Evolutionary conservation across 2,888 invertebrate genomes (phyloP).

Genomic region (Argyra leucocephala): DNA sequence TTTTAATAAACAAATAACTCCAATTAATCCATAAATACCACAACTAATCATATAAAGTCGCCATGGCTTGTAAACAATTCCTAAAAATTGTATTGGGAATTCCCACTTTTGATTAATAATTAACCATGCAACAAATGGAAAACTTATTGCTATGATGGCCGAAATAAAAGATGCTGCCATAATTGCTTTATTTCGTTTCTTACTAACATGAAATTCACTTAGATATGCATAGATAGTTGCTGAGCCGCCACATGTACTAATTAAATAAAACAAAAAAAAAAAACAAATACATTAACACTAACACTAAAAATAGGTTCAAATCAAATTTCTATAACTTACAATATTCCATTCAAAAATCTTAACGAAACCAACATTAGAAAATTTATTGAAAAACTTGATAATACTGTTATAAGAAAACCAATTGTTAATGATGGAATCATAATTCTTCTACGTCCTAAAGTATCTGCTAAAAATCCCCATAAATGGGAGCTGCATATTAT

Average conservation of each 20-base stretch:
- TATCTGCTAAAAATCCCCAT: conserved; percentile 51
- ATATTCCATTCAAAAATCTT: conserved; percentile 47
- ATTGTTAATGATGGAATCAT: conserved; percentile 44
- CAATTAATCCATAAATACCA: conserved; percentile 34
- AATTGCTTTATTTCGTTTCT: conserved; percentile 42
- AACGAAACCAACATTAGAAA: conserved; percentile 46
- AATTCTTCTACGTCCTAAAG: conserved; percentile 44
- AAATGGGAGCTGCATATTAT: conserved; percentile 48
- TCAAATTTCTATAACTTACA: conserved; percentile 38
- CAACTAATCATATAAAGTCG: conserved; percentile 36
- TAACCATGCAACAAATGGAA: conserved; percentile 37
- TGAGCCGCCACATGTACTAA: conserved; percentile 43
- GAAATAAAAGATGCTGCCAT: conserved; percentile 37
- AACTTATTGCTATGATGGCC: conserved; percentile 33
- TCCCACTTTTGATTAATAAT: conserved; percentile 36
- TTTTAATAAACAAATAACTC: conserved; percentile 31
- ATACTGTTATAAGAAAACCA: conserved; percentile 44
- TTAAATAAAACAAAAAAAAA: neutral
- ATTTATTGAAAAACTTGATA: conserved; percentile 45
- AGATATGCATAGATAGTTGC: conserved; percentile 47
- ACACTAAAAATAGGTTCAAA: neutral
- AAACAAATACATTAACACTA: neutral
- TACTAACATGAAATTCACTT: conserved; percentile 47
- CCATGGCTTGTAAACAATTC: conserved; percentile 37
- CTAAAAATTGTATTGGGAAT: conserved; percentile 29